phyloP scores from a whole-genome alignment of 2,797 vertebrate species.

The Australoheros facetus region DNA sequence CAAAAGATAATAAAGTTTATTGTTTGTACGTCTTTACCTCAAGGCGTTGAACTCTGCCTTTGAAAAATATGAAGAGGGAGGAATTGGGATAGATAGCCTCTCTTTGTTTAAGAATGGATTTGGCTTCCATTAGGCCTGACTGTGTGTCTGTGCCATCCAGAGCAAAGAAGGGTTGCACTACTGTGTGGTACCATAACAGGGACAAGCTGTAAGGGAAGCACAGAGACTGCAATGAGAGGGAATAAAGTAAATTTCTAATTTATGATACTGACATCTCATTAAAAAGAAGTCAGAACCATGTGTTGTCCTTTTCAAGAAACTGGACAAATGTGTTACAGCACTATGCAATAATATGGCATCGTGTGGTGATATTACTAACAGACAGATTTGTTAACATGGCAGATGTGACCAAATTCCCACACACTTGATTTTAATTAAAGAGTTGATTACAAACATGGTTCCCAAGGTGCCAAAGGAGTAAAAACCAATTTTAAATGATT shows the following conservation, averaged over 20 bases:
- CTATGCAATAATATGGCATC: not conserved
- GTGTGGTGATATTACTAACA: not conserved
- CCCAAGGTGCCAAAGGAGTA: not conserved
- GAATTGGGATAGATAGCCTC: slow-evolving; percentile 95
- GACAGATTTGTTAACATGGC: not conserved
- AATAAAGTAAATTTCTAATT: not conserved
- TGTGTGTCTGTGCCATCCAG: slow-evolving; percentile 92
- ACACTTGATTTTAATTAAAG: not conserved
- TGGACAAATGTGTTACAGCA: not conserved
- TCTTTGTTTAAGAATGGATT: slow-evolving; percentile 92
- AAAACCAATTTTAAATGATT: slow-evolving; percentile 1
- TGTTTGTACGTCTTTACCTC: slow-evolving; percentile 82
- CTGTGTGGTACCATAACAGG: slow-evolving; percentile 98
- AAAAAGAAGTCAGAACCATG: not conserved
- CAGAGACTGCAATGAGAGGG: not conserved
- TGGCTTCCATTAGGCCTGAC: slow-evolving; percentile 91
- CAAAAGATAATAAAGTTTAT: not conserved
- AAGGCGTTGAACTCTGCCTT: slow-evolving; percentile 95
- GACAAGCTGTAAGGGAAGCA: slow-evolving; percentile 82
- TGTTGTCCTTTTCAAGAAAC: not conserved
- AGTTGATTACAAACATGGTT: not conserved
- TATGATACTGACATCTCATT: not conserved
- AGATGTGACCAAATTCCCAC: not conserved
- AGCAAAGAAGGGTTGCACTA: slow-evolving; percentile 97
- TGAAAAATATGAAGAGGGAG: slow-evolving; percentile 98